A percentile compares a stretch with the other conserved stretches of the same genome.
These are phyloP conservation scores for Coreius guichenoti DNA, from an alignment of 2,797 vertebrate genomes.

Conservation along the genomic window DNA sequence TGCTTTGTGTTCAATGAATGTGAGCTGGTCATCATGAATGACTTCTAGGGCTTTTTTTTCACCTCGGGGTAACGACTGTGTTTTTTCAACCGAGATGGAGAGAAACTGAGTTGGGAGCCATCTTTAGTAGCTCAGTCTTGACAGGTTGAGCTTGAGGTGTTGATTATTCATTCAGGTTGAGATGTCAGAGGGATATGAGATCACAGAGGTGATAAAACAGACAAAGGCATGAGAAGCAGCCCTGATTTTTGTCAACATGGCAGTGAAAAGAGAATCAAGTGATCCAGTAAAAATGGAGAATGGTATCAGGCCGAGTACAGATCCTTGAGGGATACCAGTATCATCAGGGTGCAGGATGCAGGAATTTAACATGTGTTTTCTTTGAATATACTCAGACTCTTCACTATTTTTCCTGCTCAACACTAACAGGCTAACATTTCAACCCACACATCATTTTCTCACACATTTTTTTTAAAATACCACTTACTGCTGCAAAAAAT, in stretches of 20 bases:
- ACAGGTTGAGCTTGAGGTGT: constrained; percentile 11
- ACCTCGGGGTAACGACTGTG: not conserved
- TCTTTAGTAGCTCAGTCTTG: not conserved
- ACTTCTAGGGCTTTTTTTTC: constrained; percentile 4
- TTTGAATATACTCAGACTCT: constrained; percentile 8
- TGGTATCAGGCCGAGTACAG: not conserved
- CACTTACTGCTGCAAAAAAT: not conserved
- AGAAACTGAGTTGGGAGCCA: not conserved
- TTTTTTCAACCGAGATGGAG: not conserved
- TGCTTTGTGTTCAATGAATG: not conserved
- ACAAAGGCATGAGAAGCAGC: not conserved
- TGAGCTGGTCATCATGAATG: not conserved
- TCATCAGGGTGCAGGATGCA: not conserved
- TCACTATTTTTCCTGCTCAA: constrained; percentile 4
- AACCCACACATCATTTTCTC: not conserved
- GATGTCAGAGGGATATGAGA: constrained; percentile 6
- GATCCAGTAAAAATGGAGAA: not conserved
- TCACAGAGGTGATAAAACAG: constrained; percentile 13
- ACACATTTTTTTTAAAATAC: not conserved
- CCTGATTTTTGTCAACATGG: not conserved
- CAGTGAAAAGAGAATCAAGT: not conserved
- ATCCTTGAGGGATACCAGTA: constrained; percentile 4
- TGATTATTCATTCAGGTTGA: constrained; percentile 39
- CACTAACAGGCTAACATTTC: not conserved
- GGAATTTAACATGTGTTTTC: constrained; percentile 8